A percentile compares a stretch with the other conserved stretches of the same genome.
Evolutionary conservation across 2,797 vertebrate genomes (phyloP).

Genomic region (Streptopelia turtur): DNA sequence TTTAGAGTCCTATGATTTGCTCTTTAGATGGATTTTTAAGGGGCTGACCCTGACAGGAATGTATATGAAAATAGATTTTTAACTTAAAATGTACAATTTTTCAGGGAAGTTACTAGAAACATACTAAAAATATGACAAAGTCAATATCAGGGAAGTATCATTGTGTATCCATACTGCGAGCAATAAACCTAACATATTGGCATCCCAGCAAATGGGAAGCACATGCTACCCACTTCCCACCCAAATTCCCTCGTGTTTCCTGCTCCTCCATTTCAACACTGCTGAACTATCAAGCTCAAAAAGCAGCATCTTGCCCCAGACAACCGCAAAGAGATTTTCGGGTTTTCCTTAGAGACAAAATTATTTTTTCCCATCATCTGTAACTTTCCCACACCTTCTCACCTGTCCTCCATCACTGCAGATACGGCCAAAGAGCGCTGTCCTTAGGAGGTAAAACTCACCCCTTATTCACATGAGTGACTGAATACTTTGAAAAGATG

Average conservation of each 20-base stretch:
- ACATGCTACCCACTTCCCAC: not conserved
- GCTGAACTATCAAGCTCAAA: not conserved
- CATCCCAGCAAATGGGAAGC: not conserved
- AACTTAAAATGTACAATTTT: not conserved
- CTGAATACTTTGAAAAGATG: not conserved
- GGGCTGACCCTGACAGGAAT: not conserved
- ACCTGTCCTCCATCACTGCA: not conserved
- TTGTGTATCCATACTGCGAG: not conserved
- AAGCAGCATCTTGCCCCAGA: not conserved
- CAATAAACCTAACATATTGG: not conserved
- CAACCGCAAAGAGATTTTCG: not conserved
- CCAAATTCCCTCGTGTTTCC: not conserved
- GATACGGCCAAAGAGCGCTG: not conserved
- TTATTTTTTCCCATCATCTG: not conserved
- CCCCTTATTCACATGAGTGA: not conserved
- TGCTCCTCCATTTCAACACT: not conserved
- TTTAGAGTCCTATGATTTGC: slow-evolving; percentile 15
- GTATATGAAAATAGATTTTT: not conserved
- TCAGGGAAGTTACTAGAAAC: not conserved
- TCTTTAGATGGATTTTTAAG: slow-evolving; percentile 47
- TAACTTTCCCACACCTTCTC: not conserved
- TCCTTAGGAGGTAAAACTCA: not conserved
- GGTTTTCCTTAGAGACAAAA: not conserved
- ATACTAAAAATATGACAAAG: not conserved
- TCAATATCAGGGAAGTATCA: not conserved